These are phyloP conservation scores for Aurelia sp. DNA, from an alignment of 30 jellyfish, hydroid and myxozoan species.

Conservation along the genomic window DNA sequence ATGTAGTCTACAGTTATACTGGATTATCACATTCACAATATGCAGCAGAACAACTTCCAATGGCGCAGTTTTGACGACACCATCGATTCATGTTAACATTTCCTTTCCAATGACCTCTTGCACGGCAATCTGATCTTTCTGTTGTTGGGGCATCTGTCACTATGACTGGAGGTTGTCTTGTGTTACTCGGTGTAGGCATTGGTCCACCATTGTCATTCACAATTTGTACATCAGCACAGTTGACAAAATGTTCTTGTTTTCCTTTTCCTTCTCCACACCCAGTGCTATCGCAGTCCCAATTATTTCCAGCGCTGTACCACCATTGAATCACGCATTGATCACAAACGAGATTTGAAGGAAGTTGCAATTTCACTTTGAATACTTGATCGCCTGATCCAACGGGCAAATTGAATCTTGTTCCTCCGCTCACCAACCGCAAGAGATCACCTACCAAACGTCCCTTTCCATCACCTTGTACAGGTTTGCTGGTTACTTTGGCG, in stretches of 20 bases:
- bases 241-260: slow-evolving; percentile 88
- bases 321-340: slow-evolving; percentile 89
- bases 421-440: slow-evolving; percentile 73
- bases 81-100: slow-evolving; percentile 61
- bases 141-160: slow-evolving; percentile 55
- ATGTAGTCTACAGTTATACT: neutral
- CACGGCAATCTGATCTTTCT: slow-evolving; percentile 50
- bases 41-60: slow-evolving; percentile 49
- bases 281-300: slow-evolving; percentile 86
- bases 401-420: slow-evolving; percentile 69
- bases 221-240: slow-evolving; percentile 89
- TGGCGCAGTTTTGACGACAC: slow-evolving; percentile 69
- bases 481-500: slow-evolving; percentile 27
- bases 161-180: slow-evolving; percentile 60
- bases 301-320: slow-evolving; percentile 91
- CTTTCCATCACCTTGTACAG: slow-evolving; percentile 49
- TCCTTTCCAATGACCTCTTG: slow-evolving; percentile 58
- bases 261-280: slow-evolving; percentile 91
- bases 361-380: slow-evolving; percentile 39
- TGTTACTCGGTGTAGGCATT: slow-evolving; percentile 29
- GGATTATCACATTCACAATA: slow-evolving; percentile 34
- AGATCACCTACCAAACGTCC: slow-evolving; percentile 74
- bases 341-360: slow-evolving; percentile 76
- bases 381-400: slow-evolving; percentile 63
- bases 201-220: slow-evolving; percentile 39